These are phyloP conservation scores for Ormyrus thymus DNA, from an alignment of 2,888 invertebrate species.

Conservation along the genomic window DNA sequence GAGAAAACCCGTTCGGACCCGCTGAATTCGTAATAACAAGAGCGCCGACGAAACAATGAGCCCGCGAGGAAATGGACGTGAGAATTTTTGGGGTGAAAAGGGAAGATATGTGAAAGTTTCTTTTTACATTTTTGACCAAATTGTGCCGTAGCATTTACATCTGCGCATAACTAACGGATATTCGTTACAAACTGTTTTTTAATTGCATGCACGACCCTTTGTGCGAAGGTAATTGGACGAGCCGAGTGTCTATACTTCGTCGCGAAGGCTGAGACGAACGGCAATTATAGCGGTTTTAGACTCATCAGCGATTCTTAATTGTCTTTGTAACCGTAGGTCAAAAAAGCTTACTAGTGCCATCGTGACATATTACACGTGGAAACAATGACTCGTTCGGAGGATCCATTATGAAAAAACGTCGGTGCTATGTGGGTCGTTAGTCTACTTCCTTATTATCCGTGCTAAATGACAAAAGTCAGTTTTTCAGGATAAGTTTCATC, in stretches of 20 bases:
- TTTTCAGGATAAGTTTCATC: too few species aligned
- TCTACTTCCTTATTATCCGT: constrained; percentile 20
- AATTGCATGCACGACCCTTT: background rate
- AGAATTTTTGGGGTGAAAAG: constrained; percentile 13
- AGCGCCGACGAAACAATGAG: constrained; percentile 6
- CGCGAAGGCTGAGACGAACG: too few species aligned
- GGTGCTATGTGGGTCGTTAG: constrained; percentile 5
- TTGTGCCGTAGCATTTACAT: constrained; percentile 22
- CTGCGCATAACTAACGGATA: background rate
- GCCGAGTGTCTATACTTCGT: background rate
- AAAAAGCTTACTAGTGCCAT: background rate
- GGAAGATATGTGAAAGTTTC: background rate
- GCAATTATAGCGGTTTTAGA: constrained; percentile 16
- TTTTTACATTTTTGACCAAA: constrained; percentile 17
- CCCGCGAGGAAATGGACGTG: constrained; percentile 18
- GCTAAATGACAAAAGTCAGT: background rate
- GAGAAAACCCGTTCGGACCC: constrained; percentile 24
- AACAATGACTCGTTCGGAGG: constrained; percentile 17
- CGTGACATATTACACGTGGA: background rate
- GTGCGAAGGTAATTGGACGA: background rate
- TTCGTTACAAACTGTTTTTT: background rate
- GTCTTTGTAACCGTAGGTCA: constrained; percentile 4
- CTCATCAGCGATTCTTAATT: constrained; percentile 33
- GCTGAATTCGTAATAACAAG: constrained; percentile 30
- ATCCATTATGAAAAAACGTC: constrained; percentile 17